A percentile compares a stretch with the other conserved stretches of the same genome.
Conservation (phyloP, 2,797 vertebrate genomes). For the Chrosomus eos region DNA sequence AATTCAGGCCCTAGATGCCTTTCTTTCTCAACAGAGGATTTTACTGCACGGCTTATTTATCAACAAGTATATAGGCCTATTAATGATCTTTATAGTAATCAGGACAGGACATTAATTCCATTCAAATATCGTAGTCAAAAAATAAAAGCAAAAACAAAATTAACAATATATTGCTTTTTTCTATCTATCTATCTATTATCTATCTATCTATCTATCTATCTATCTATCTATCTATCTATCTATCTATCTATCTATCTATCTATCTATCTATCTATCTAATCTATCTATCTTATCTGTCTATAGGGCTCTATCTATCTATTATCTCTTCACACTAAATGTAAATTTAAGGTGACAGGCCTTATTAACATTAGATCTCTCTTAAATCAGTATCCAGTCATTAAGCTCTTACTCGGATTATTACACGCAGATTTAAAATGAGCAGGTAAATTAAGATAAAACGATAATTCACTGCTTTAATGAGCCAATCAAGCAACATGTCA, state of each 20-base stretch:
- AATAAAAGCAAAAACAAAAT: neutral
- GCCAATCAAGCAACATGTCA: neutral
- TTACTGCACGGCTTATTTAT: slow-evolving; percentile 18
- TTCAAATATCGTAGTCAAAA: neutral
- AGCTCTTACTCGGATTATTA: neutral
- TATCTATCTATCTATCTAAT: too few relatives aligned
- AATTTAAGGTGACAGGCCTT: neutral
- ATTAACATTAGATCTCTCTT: neutral
- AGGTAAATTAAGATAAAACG: neutral
- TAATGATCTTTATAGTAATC: slow-evolving; percentile 22
- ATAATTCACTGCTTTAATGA: neutral
- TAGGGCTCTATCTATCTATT: neutral
- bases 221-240: too few relatives aligned
- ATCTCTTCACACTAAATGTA: neutral
- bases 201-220: neutral
- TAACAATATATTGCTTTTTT: too few relatives aligned
- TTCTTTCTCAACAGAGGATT: slow-evolving; percentile 38
- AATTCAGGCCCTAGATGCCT: slow-evolving; percentile 74
- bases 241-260: too few relatives aligned
- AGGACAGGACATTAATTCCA: neutral
- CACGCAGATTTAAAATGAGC: neutral
- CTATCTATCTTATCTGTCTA: too few relatives aligned
- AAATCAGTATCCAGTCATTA: neutral
- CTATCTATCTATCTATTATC: neutral
- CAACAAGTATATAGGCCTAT: neutral